These are phyloP conservation scores for Parauchenoglanis ngamensis DNA, from an alignment of 2,797 vertebrate species.

Conservation along the genomic window DNA sequence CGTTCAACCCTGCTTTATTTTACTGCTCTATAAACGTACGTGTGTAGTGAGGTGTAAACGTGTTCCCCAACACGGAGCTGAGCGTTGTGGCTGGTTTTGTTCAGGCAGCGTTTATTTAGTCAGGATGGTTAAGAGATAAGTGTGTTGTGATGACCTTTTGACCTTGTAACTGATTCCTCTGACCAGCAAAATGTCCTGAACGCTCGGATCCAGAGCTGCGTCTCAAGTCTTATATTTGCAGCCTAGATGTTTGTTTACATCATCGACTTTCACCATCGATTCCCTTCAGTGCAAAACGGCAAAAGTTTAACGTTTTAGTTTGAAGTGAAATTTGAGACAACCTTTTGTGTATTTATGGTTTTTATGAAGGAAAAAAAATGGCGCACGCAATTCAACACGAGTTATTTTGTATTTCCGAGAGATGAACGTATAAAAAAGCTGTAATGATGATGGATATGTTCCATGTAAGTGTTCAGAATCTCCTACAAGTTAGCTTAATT, in stretches of 20 bases:
- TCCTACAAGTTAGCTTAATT: background rate
- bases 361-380: background rate
- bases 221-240: background rate
- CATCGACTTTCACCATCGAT: background rate
- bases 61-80: background rate
- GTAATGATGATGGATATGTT: background rate
- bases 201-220: background rate
- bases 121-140: background rate
- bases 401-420: background rate
- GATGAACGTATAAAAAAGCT: too few relatives aligned
- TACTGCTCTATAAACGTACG: background rate
- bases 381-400: background rate
- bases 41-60: background rate
- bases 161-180: conserved; percentile 12
- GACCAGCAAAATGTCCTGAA: background rate
- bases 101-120: background rate
- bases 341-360: background rate
- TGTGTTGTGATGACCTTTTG: conserved; percentile 8
- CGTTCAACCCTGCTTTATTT: background rate
- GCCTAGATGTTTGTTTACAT: background rate
- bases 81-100: background rate
- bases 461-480: background rate
- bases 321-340: background rate
- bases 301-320: background rate
- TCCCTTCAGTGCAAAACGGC: background rate